Evolutionary conservation across 2,888 invertebrate species (phyloP), one percentile per base, ranked within the genome.

Genomic region (Dorcus hopei): DNA sequence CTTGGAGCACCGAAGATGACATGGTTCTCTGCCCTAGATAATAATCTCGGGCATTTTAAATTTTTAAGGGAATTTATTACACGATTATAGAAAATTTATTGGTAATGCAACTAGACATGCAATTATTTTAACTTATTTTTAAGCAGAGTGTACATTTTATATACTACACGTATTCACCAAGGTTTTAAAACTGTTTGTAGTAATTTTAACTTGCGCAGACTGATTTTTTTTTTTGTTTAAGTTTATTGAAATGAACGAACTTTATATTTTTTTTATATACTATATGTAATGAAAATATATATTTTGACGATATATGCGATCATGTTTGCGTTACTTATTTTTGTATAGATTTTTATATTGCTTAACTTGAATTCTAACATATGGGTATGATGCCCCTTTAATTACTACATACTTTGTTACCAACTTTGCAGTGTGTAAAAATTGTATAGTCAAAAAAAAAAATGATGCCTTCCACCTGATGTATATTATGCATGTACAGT

Each of bases 1-100:
- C 71, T 75, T 85, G 57, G 88, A 88, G 75, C 79, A 83, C 71
- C 84, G 87, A 63, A 86, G 88, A 85, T 88, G 87, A 87, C 86
- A 83, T 77, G 76, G 75, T 65, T 80, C 81, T 6, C 49, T 60
- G 60, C 57, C 60, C 57, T 60, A 60, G 57, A 57, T 47, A 57
- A 50, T 51, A 57, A 50, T 54, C 53, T 54, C 59, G 59, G 55
- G 59, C 59, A 40, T 59, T 23, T 56, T 59, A 47, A 54, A 54
- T 50, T 58, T 50, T 45, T 58, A 58, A 33, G 26, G 19, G 16
- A 19, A 19, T 45, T 45, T 4, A 4, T 16, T 19, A 45, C 23
- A 19, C 19, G 14, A 16, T 16, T 19, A 42, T 42, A 42, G 16
- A 8, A 14, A 42, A 42, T 42, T 42, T 19, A 19, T 45, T 19